Percentiles rank a stretch among this genome's conserved stretches.
Conservation (phyloP, 1,140 invertebrate species). For the Zaprionus capensis region DNA sequence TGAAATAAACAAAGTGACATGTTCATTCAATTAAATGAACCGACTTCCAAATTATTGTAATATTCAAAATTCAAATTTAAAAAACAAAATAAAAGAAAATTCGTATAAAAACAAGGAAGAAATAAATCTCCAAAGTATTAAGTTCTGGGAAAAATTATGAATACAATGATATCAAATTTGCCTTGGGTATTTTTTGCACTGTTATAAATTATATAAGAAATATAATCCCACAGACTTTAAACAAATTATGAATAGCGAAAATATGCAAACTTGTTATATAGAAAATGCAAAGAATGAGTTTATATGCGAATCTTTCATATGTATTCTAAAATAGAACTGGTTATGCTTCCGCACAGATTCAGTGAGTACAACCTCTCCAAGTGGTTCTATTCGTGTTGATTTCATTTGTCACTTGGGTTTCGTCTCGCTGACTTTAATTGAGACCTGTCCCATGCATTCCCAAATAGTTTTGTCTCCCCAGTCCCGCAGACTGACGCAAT, state of each 20-base stretch:
- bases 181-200: not conserved
- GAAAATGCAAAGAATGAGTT: conserved; percentile 1
- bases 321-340: conserved; percentile 1
- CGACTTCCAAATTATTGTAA: not conserved
- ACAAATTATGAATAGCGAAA: not conserved
- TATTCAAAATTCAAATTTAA: not conserved
- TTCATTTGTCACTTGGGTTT: not conserved
- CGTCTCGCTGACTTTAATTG: conserved; percentile 14
- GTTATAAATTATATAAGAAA: not conserved
- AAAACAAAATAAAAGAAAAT: not conserved
- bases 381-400: conserved; percentile 2
- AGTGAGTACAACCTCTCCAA: not conserved
- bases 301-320: not conserved
- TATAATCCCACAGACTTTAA: not conserved
- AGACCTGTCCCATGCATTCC: conserved; percentile 18
- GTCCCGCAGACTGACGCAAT: conserved; percentile 14
- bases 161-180: not conserved
- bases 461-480: conserved; percentile 14
- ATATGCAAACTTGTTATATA: conserved; percentile 1
- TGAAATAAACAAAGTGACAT: not conserved
- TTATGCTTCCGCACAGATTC: not conserved
- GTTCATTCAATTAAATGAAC: not conserved
- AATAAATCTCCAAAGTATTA: not conserved
- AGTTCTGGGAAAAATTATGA: not conserved
- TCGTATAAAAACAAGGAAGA: not conserved